Percentiles rank a stretch among this genome's conserved stretches.
phyloP scores from a whole-genome alignment of 1,140 invertebrate genomes.

The Saxidomus purpurata region DNA sequence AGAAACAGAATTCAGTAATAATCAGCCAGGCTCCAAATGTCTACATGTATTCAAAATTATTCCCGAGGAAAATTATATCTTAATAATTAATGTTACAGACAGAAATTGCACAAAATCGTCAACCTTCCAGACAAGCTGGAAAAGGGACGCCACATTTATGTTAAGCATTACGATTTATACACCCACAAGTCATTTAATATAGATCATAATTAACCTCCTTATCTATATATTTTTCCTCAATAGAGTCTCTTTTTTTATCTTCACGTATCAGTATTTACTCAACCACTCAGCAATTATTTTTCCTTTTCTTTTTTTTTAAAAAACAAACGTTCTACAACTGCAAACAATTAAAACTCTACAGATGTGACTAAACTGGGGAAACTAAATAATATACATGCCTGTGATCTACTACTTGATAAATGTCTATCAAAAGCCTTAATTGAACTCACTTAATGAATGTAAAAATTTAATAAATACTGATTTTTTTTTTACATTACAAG shows the following conservation, averaged over 20 bases:
- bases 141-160: constrained; percentile 18
- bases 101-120: constrained; percentile 31
- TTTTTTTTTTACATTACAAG: no score
- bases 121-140: not conserved
- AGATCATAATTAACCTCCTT: not conserved
- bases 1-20: constrained; percentile 49
- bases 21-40: constrained; percentile 39
- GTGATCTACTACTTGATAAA: no score
- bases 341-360: no score
- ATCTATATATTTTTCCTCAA: no score
- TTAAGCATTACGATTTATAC: not conserved
- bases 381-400: no score
- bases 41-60: constrained; percentile 36
- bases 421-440: no score
- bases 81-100: constrained; percentile 1
- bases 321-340: no score
- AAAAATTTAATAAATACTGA: no score
- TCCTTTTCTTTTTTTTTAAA: not conserved
- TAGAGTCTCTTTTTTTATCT: no score
- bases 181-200: not conserved
- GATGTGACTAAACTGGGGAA: no score
- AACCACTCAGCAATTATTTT: not conserved
- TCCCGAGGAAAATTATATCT: constrained; percentile 1
- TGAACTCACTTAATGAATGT: no score
- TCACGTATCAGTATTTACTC: no score